A percentile compares a stretch with the other conserved stretches of the same genome.
Conservation (phyloP, 2,888 invertebrate genomes). For the Epistrophella euchroma region DNA sequence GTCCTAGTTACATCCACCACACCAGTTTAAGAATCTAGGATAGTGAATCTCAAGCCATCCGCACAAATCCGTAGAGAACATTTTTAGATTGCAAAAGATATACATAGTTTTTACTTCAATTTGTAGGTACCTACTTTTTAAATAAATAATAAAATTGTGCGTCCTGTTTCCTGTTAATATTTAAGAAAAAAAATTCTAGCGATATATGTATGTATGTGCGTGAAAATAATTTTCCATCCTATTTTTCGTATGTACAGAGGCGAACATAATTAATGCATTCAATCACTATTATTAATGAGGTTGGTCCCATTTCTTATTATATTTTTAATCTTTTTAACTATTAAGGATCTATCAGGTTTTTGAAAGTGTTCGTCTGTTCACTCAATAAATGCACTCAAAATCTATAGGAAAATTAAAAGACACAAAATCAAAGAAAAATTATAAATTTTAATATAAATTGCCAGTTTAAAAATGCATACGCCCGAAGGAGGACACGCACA, state of each 20-base stretch:
- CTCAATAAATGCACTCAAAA: slow-evolving; percentile 10
- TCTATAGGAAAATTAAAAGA: not conserved
- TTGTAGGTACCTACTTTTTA: slow-evolving; percentile 58
- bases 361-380: not conserved
- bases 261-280: slow-evolving; percentile 59
- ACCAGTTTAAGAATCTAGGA: not conserved
- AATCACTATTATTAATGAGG: slow-evolving; percentile 62
- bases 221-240: slow-evolving; percentile 1
- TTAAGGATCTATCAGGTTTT: slow-evolving; percentile 21
- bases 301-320: slow-evolving; percentile 44
- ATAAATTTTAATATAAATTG: slow-evolving; percentile 25
- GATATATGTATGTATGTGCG: slow-evolving; percentile 20
- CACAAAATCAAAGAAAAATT: not conserved
- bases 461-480: slow-evolving; percentile 71
- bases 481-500: slow-evolving; percentile 62
- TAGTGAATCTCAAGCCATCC: slow-evolving; percentile 9
- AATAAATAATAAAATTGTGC: slow-evolving; percentile 61
- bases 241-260: slow-evolving; percentile 32
- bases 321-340: not conserved
- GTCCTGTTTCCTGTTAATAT: slow-evolving; percentile 41
- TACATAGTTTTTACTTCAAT: slow-evolving; percentile 56
- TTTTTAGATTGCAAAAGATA: slow-evolving; percentile 52
- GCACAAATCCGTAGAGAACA: slow-evolving; percentile 38
- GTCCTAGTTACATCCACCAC: slow-evolving; percentile 33
- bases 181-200: not conserved